Percentiles rank a stretch among this genome's conserved stretches.
phyloP scores from a whole-genome alignment of 2,113 vertebrate genomes.

The Mugil cephalus region DNA sequence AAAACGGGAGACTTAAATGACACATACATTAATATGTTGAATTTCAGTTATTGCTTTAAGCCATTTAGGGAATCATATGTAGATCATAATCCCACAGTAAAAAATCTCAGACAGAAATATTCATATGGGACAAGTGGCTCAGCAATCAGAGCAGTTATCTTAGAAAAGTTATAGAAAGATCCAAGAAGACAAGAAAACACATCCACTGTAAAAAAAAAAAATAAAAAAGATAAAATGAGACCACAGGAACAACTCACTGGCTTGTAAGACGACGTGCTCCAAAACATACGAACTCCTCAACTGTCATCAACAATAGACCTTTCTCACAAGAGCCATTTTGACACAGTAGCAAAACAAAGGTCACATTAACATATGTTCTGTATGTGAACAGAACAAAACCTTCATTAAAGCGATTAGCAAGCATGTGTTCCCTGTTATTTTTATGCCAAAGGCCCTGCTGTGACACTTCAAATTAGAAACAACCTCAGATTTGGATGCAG shows the following conservation, averaged over 20 bases:
- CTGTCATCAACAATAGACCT: conserved; percentile 1
- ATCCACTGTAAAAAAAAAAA: background rate
- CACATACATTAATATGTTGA: background rate
- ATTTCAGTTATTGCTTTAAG: conserved; percentile 39
- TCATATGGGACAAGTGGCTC: background rate
- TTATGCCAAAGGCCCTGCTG: background rate
- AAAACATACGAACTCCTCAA: conserved; percentile 22
- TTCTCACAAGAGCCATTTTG: too few species aligned
- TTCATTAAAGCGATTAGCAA: too few species aligned
- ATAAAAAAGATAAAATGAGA: too few species aligned
- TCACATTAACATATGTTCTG: too few species aligned
- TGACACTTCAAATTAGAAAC: conserved; percentile 30
- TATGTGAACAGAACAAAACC: too few species aligned
- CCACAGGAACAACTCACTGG: conserved; percentile 40
- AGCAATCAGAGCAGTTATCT: background rate
- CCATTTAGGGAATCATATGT: conserved; percentile 12
- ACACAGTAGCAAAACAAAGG: too few species aligned
- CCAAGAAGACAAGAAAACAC: conserved; percentile 10
- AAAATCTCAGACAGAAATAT: conserved; percentile 11
- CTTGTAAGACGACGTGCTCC: conserved; percentile 9
- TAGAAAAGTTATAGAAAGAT: background rate
- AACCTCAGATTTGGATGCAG: conserved; percentile 54
- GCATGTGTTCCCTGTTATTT: too few species aligned
- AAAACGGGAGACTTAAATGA: conserved; percentile 1
- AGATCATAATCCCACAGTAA: background rate